Percentiles rank a stretch among this genome's conserved stretches.
Evolutionary conservation across 2,113 vertebrate species (phyloP).

Genomic region (Pipra filicauda): DNA sequence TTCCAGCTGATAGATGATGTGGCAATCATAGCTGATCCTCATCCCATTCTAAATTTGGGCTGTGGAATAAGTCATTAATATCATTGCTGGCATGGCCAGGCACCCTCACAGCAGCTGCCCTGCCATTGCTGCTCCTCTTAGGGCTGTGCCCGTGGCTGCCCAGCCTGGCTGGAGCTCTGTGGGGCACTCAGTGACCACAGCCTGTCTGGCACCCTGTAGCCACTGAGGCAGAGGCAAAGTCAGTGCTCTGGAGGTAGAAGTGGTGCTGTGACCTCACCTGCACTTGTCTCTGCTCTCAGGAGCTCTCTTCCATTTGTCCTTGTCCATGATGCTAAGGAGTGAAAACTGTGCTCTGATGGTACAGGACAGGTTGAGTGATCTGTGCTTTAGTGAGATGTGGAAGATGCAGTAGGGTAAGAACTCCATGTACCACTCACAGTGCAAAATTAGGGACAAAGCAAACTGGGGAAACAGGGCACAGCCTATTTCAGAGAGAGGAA

Average conservation of each 20-base stretch:
- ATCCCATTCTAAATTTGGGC: slow-evolving; percentile 61
- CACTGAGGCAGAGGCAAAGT: background rate
- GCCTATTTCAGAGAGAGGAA: background rate
- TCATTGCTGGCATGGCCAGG: background rate
- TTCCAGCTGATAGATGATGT: slow-evolving; percentile 63
- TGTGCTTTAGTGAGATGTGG: rapidly evolving
- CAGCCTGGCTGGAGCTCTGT: background rate
- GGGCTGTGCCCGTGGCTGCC: background rate
- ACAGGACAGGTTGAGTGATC: background rate
- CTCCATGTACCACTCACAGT: rapidly evolving
- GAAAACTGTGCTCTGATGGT: background rate
- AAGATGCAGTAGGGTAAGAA: background rate
- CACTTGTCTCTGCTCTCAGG: background rate
- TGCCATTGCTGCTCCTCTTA: slow-evolving; percentile 27
- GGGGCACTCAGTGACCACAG: background rate
- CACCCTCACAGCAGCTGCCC: slow-evolving; percentile 31
- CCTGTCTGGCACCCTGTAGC: background rate
- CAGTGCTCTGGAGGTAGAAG: background rate
- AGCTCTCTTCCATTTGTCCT: background rate
- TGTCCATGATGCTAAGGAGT: background rate
- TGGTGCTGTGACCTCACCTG: background rate
- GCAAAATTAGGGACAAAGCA: background rate
- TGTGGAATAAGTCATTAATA: slow-evolving; percentile 48
- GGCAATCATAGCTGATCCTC: slow-evolving; percentile 46
- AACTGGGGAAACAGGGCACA: background rate